Evolutionary conservation across 2,113 vertebrate genomes (phyloP), one percentile per base, ranked within the genome.

Genomic region (Xyliphius kryptos): DNA sequence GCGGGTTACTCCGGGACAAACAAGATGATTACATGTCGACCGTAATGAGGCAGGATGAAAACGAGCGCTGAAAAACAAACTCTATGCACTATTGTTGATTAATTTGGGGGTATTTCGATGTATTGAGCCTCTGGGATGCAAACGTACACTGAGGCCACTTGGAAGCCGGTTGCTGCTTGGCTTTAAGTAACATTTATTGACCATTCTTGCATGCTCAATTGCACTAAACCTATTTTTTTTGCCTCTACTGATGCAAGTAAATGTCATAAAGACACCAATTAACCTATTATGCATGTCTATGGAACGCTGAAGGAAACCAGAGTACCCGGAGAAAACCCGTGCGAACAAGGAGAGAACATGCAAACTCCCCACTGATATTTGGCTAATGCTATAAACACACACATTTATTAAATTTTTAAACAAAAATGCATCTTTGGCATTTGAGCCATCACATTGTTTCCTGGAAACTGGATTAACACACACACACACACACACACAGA

Each of bases 141-240:
- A 53, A 58, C 20, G 59, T 69, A 37, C 48, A 43, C 62, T 70
- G 57, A n/a, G n/a, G n/a, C n/a, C n/a, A n/a, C n/a, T n/a, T n/a
- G 70, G 57, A 74, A 73, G 77, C 86, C 82, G 61, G 79, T 69
- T 79, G 71, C 75, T 78, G 13, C 81, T 80, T 15, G 61, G 63
- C 69, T 77, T 73, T 73, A 69, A 79, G 69, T 14, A 67, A 71
- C 73, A 63, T 56, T 77, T n/a, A 83, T 77, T 82, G 80, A 83
- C 81, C 77, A 22, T 64, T 68, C 71, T 76, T 59, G 72, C 64
- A 56, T 61, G 74, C 41, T 77, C 69, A 72, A 68, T 77, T 74
- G 48, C 68, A 75, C 60, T 74, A 74, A 75, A 81, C 76, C 70
- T 80, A n/a, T n/a, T n/a, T n/a, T 81, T 79, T 80, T 69, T 70